phyloP scores from a whole-genome alignment of 2,797 vertebrate species.

The Hephaestus fuliginosus region DNA sequence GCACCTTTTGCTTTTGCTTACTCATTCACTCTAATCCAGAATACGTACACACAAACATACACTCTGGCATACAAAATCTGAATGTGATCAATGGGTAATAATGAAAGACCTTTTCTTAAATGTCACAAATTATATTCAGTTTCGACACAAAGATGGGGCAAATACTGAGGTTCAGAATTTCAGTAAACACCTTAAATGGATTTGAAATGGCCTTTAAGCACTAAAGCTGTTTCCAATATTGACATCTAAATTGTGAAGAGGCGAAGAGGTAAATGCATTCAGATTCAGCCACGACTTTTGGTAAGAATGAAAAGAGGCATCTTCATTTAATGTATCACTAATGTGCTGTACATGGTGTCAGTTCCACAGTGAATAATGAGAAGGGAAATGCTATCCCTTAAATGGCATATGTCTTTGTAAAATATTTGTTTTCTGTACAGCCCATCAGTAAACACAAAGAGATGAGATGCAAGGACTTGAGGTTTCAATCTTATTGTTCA shows the following conservation, averaged over 20 bases:
- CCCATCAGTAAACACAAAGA: too few relatives aligned
- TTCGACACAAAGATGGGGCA: constrained; percentile 38
- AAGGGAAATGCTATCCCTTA: background rate
- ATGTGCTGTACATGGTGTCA: background rate
- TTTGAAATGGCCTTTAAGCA: constrained; percentile 64
- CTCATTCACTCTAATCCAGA: background rate
- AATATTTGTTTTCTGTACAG: background rate
- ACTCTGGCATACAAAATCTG: constrained; percentile 26
- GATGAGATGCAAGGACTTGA: background rate
- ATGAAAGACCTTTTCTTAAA: constrained; percentile 74
- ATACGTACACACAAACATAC: constrained; percentile 18
- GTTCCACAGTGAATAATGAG: background rate
- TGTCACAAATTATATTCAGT: constrained; percentile 70
- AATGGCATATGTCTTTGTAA: background rate
- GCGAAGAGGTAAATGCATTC: constrained; percentile 21
- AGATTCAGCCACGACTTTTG: constrained; percentile 7
- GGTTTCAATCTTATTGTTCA: background rate
- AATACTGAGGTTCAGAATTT: constrained; percentile 45
- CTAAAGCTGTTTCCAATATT: constrained; percentile 40
- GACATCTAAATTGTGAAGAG: constrained; percentile 52
- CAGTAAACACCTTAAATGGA: constrained; percentile 62
- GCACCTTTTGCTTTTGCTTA: background rate
- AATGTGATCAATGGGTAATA: constrained; percentile 52
- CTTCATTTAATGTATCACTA: constrained; percentile 26
- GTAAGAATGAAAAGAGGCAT: background rate